phyloP scores from a whole-genome alignment of 2,888 invertebrate species.

The Heteropelma amictum region DNA sequence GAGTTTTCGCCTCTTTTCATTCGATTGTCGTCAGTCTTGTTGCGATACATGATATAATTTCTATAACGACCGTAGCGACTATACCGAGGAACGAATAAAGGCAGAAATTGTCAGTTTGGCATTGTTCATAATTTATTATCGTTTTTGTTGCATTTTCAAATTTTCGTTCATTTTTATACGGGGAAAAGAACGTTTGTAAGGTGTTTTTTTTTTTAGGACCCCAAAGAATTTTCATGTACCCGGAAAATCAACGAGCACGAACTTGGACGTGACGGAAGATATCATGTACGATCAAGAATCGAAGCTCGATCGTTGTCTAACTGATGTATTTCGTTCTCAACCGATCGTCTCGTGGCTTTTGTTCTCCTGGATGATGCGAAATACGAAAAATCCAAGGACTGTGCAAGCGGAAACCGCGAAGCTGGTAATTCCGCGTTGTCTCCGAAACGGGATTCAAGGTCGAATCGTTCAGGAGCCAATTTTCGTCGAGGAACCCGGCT shows the following conservation, averaged over 20 bases:
- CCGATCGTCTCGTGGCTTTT: conserved; percentile 5
- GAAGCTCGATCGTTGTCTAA: neutral
- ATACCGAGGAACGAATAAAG: no score
- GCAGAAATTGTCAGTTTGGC: neutral
- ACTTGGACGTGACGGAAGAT: neutral
- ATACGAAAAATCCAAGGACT: neutral
- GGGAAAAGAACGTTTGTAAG: neutral
- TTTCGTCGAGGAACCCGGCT: conserved; percentile 65
- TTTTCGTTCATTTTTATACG: neutral
- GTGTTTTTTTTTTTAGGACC: neutral
- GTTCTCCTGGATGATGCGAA: neutral
- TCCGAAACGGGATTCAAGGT: conserved; percentile 40
- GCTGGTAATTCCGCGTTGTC: neutral
- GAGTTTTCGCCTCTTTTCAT: no score
- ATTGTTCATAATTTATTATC: neutral
- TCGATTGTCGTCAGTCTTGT: no score
- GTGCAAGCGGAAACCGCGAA: neutral
- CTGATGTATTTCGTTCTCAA: neutral
- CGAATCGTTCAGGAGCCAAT: conserved; percentile 61
- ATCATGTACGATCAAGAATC: neutral
- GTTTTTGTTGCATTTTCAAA: neutral
- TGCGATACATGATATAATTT: no score
- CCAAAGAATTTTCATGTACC: neutral
- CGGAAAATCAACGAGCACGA: neutral
- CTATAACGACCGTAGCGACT: no score